Base-by-base conservation (phyloP, 2,113 vertebrate species). In the Myxocyprinus asiaticus region DNA sequence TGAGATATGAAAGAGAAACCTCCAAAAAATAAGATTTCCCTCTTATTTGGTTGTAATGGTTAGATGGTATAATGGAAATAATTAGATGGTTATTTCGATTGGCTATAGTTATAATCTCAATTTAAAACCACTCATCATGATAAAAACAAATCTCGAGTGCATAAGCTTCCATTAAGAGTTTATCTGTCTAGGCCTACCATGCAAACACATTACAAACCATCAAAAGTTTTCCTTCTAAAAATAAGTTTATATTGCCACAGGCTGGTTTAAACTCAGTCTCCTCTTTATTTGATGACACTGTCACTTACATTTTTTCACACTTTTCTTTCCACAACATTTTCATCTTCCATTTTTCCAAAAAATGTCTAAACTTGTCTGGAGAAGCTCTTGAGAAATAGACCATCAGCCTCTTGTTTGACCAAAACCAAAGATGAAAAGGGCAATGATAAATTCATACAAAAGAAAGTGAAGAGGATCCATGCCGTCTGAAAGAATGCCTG, bases 401-500 rank as follows among this genome's bases (percentile, higher is more conserved):
- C 62, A 45, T 15, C 59, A 63, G 14, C 11, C 56, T 50, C 56
- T 50, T 15, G 8, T 62, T 74, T 55, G 68, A 79, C 9, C 11
- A 64, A 67, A 72, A 43, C 15, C 48, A 69, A 70, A 64, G 73
- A 77, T 81, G 66, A 82, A 77, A 82, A 78, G 71, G 58, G 69
- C 67, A 79, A 58, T 79, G 78, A 78, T 59, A 48, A 75, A 79
- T 73, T 67, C 7, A 11, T 17, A 10, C 14, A 61, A 33, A 79
- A 55, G 22, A 33, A 9, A 77, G 64, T 11, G 10, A 72, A 73
- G 42, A 17, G 43, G 61, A 69, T 70, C 50, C 66, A 81, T 84
- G 76, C 66, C 66, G 17, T 79, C 78, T 61, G 71, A 84, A 66
- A 17, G 66, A 66, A 81, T 79, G 76, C 76, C 70, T 84, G 76